Base-by-base conservation (phyloP, 2,888 invertebrate genomes). In the Melieria crassipennis region DNA sequence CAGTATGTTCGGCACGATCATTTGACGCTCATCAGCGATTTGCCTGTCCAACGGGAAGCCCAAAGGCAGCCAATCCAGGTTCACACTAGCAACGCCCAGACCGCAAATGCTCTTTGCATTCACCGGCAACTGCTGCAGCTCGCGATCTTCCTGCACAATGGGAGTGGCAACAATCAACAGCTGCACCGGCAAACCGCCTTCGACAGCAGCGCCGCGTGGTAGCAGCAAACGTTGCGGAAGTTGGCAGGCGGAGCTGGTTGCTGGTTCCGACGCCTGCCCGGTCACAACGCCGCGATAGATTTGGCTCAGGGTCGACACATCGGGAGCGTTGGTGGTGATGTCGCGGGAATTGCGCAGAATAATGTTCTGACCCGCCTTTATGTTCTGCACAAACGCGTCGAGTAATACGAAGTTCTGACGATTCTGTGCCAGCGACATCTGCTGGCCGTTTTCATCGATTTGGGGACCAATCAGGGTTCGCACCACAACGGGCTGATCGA, bases 21-120 rank as follows among this genome's bases (percentile, higher is more conserved):
- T 91, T 71, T 87, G 87, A 57, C 85, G 83, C 45, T 89, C 86
- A 50, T 89, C 87, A 88, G 84, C 85, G 78, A 91, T 89, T n/a
- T 87, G 87, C 76, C 91, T 90, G 82, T 93, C 92, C 80, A 93
- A 89, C 75, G 93, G 93, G 88, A 90, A 93, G 69, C 91, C 91
- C 77, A 90, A 86, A 50, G 92, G 88, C 82, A 89, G 88, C 75
- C 88, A 88, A 82, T 92, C 92, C 43, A 90, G 84, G 64, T 80
- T 75, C 62, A 83, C 76, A 88, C 88, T 80, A 82, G 87, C 89
- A 82, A 87, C 87, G 74, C 88, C 89, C 62, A 87, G 57, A 55
- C 75, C 73, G 42, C 73, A 75, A 16, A 77, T 62, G 45, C 68
- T 74, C 1, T 74, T 60, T 9, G 69, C 7, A 42, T 67, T 52